Percentiles rank a stretch among this genome's conserved stretches.
Conservation (phyloP, 2,797 vertebrate genomes). For the Bradypodion ventrale region DNA sequence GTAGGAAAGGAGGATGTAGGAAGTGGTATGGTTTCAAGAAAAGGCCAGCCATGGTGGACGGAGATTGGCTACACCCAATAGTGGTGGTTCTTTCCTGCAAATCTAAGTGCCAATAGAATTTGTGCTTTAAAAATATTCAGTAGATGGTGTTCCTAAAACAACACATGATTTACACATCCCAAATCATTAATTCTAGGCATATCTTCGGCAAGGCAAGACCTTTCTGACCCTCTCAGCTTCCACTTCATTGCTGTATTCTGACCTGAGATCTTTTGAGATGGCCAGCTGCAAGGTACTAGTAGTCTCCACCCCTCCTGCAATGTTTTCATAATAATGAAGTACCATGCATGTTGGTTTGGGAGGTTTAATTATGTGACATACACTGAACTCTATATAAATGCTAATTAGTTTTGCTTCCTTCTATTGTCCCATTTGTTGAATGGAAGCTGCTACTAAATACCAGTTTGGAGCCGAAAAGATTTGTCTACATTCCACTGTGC, state of each 20-base stretch:
- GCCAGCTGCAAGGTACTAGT: no score
- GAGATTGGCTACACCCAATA: not conserved
- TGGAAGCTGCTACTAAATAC: not conserved
- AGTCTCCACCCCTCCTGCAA: not conserved
- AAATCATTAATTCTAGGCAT: no score
- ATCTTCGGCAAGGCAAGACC: not conserved
- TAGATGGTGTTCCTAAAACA: not conserved
- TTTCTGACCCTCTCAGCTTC: not conserved
- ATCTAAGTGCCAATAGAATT: not conserved
- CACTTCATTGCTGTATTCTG: not conserved
- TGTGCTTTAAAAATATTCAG: not conserved
- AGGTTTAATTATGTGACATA: not conserved
- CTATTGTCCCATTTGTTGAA: not conserved
- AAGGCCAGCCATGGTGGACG: not conserved
- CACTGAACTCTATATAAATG: not conserved
- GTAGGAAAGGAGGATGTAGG: not conserved
- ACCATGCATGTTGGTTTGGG: not conserved
- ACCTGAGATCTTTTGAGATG: not conserved
- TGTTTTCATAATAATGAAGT: not conserved
- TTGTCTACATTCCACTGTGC: slow-evolving; percentile 27
- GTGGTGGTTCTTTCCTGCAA: not conserved
- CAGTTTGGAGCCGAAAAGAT: not conserved
- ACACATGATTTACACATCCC: not conserved
- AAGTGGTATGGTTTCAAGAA: not conserved
- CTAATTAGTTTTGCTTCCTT: not conserved